Evolutionary conservation across 2,113 vertebrate genomes (phyloP).

Genomic region (Galeopterus variegatus): DNA sequence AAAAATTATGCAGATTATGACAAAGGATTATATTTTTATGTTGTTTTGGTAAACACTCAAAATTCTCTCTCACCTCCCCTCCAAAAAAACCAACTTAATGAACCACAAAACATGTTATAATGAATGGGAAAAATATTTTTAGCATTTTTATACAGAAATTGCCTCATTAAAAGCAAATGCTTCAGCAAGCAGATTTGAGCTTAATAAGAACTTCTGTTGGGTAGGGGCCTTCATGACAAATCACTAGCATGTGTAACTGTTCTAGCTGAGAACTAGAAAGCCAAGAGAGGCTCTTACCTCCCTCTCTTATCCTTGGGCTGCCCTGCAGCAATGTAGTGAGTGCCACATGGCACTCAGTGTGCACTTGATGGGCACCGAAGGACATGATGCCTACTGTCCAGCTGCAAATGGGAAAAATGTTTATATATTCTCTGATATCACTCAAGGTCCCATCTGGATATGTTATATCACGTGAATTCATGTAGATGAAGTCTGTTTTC

Average conservation of each 20-base stretch:
- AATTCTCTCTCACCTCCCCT: constrained; percentile 26
- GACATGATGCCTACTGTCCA: neutral
- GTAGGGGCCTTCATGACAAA: constrained; percentile 63
- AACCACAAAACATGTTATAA: constrained; percentile 76
- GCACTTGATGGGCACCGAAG: neutral
- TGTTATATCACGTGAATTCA: neutral
- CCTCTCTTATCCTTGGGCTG: neutral
- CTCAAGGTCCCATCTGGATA: neutral
- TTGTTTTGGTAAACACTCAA: constrained; percentile 65
- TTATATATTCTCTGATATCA: neutral
- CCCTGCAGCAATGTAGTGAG: neutral
- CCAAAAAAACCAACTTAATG: constrained; percentile 71
- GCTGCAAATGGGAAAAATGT: neutral
- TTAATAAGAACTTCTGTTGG: constrained; percentile 68
- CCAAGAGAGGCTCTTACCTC: neutral
- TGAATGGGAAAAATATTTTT: constrained; percentile 78
- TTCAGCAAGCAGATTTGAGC: constrained; percentile 70
- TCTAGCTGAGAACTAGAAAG: constrained; percentile 57
- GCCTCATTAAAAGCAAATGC: constrained; percentile 80
- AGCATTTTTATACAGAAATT: constrained; percentile 81
- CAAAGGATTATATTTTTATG: constrained; percentile 74
- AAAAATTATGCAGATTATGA: constrained; percentile 73
- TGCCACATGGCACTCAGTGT: neutral
- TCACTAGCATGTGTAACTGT: constrained; percentile 67
- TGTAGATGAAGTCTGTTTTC: constrained; percentile 43